Evolutionary conservation across 2,888 invertebrate species (phyloP).

Genomic region (Copidosoma aretas): DNA sequence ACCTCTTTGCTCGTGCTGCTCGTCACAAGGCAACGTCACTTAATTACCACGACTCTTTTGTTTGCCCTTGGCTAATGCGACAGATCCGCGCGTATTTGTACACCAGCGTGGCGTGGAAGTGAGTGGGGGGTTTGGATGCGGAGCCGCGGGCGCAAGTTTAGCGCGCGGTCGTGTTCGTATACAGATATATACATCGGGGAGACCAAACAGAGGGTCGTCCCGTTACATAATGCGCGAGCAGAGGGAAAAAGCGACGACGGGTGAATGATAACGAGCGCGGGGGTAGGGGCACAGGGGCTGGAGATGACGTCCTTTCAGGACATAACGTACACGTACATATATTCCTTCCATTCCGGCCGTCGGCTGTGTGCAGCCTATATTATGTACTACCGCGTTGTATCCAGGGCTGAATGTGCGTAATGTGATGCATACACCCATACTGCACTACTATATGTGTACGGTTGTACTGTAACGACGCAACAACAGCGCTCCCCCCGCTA

Average conservation of each 20-base stretch:
- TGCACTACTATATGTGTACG: too few relatives aligned
- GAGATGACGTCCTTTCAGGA: conserved; percentile 13
- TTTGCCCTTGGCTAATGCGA: conserved; percentile 44
- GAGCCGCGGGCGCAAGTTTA: conserved; percentile 21
- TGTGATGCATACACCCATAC: too few relatives aligned
- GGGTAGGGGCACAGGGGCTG: background rate
- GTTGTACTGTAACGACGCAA: too few relatives aligned
- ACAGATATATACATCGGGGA: too few relatives aligned
- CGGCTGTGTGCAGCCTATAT: too few relatives aligned
- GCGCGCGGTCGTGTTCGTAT: background rate
- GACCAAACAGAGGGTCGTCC: background rate
- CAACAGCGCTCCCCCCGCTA: too few relatives aligned
- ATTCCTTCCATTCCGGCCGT: too few relatives aligned
- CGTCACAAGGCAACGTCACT: conserved; percentile 40
- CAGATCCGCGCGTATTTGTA: conserved; percentile 27
- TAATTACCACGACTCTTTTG: conserved; percentile 47
- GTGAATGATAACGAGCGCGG: conserved; percentile 25
- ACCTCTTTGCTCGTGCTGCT: conserved; percentile 25
- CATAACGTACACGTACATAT: background rate
- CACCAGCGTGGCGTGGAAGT: too few relatives aligned
- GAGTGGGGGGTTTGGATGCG: conserved; percentile 12
- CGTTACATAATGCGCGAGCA: conserved; percentile 13
- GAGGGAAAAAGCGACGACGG: conserved; percentile 1
- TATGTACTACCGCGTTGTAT: too few relatives aligned
- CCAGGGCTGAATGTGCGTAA: too few relatives aligned